Base-by-base conservation (phyloP, 2,888 invertebrate genomes). In the Eilema caniola region DNA sequence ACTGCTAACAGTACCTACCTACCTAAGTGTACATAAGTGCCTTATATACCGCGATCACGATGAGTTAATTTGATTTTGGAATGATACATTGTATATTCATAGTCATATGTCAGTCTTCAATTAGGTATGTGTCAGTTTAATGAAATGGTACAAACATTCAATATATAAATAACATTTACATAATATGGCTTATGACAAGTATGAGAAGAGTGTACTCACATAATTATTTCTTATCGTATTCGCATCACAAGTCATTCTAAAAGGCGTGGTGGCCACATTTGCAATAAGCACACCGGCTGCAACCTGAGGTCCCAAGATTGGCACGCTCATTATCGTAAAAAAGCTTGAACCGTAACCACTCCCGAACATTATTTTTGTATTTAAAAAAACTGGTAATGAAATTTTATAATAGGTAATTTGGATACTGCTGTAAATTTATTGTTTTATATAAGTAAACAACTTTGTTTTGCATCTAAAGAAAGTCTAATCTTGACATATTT, bases 261-360 rank as follows among this genome's bases (percentile, higher is more conserved):
- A 66, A 62, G 87, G 80, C 31, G 82, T 66, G 37, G 79, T 73
- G 65, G 83, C 80, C 8, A 83, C 73, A n/a, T 79, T 80, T 1
- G 85, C 81, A 12, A 88, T 71, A 8, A 87, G 71, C 16, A 86
- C 70, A 0, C 89, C 87, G 0, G 88, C 81, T 1, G 86, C 67
- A 0, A 89, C 60, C 14, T 85, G 82, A 0, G 90, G 90, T 0
- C 90, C 90, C 3, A 90, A 73, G 1, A 87, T 73, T 1, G 89
- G 89, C 3, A 88, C 65, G 53, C 76, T 83, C 31, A 89, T n/a
- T 41, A 86, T 60, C 1, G 88, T 79, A 62, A 88, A 70, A 53
- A 82, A 61, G 67, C 76, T 83, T 4, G 85, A 71, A 0, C 88
- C 89, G n/a, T 83, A 78, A 7, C 85, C 81, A 62, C 81, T 72